Conservation (phyloP, 2,888 invertebrate genomes). For the Lamellibrachia columna region DNA sequence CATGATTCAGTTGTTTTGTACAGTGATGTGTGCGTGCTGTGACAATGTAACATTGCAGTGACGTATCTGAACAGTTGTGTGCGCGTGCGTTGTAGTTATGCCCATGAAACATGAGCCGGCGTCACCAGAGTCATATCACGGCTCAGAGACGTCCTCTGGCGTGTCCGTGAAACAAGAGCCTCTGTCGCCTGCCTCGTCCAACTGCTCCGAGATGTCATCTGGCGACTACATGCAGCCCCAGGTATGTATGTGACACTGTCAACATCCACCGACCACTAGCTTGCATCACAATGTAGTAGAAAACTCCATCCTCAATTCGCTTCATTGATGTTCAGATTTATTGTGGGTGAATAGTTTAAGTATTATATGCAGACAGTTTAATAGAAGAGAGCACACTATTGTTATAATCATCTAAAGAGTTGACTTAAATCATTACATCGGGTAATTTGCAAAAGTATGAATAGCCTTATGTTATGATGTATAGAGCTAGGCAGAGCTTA, state of each 20-base stretch:
- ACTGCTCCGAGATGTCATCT: conserved; percentile 19
- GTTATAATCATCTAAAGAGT: too few species aligned
- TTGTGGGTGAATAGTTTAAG: too few species aligned
- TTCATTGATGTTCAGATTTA: too few species aligned
- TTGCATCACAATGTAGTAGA: background rate
- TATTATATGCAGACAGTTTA: too few species aligned
- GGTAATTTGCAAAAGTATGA: too few species aligned
- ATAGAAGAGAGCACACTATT: too few species aligned
- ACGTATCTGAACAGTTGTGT: background rate
- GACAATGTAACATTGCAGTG: background rate
- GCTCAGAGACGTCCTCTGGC: conserved; percentile 17
- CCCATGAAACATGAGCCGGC: background rate
- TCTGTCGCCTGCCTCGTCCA: conserved; percentile 44
- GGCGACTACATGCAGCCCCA: background rate
- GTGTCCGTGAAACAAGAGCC: conserved; percentile 45
- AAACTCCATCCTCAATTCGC: too few species aligned
- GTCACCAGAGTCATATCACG: background rate
- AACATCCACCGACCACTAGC: background rate
- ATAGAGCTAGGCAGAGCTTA: too few species aligned
- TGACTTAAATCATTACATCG: too few species aligned
- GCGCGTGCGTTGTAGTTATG: background rate
- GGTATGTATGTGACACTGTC: background rate
- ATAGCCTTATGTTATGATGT: too few species aligned
- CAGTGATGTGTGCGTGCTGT: too few species aligned
- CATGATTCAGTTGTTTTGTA: too few species aligned